Evolutionary conservation across 23 tunicate species (phyloP).

Genomic region (Oikopleura vanhoeffeni): DNA sequence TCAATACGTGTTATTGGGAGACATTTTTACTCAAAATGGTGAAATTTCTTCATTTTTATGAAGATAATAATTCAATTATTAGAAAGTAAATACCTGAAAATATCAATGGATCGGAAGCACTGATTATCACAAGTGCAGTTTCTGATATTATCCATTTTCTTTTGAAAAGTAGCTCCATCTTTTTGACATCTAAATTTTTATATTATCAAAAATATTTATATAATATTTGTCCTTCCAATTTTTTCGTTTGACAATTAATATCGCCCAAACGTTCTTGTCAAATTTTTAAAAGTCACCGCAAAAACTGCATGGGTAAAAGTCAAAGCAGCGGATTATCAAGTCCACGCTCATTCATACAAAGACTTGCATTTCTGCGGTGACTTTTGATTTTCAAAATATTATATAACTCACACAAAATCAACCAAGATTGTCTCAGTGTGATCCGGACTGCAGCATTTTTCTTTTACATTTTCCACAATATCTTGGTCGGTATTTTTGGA

Average conservation of each 20-base stretch:
- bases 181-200: neutral
- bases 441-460: neutral
- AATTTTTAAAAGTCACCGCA: too few relatives aligned
- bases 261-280: too few relatives aligned
- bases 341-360: too few relatives aligned
- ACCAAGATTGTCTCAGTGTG: neutral
- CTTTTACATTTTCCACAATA: slow-evolving; percentile 8
- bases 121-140: neutral
- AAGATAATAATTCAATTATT: neutral
- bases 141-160: neutral
- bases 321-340: too few relatives aligned
- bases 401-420: slow-evolving; percentile 3
- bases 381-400: too few relatives aligned
- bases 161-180: neutral
- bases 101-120: neutral
- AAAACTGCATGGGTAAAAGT: too few relatives aligned
- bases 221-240: too few relatives aligned
- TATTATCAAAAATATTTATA: neutral
- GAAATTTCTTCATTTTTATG: too few relatives aligned
- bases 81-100: neutral
- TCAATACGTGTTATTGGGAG: too few relatives aligned
- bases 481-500: slow-evolving; percentile 1
- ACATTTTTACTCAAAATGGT: too few relatives aligned
- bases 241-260: too few relatives aligned
- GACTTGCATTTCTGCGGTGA: too few relatives aligned